phyloP scores from a whole-genome alignment of 2,797 vertebrate species.

The Rhinella marina region DNA sequence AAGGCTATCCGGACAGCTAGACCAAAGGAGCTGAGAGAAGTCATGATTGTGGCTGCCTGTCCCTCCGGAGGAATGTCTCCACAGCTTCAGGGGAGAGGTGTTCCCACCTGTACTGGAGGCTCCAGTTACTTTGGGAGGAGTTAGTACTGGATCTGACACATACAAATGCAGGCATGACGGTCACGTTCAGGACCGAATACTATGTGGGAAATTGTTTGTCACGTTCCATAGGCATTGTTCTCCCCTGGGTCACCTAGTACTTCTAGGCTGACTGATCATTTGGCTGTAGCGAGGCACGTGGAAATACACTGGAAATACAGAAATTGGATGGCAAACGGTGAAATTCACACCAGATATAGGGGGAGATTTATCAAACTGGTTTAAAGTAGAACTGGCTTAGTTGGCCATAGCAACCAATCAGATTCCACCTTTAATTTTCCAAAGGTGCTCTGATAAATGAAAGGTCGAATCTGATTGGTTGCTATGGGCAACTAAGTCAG shows the following conservation, averaged over 20 bases:
- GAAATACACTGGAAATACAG: too few species aligned
- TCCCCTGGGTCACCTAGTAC: not conserved
- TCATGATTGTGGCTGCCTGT: constrained; percentile 24
- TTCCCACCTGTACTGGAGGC: constrained; percentile 29
- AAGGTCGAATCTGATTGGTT: too few species aligned
- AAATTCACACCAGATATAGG: too few species aligned
- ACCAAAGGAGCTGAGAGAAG: not conserved
- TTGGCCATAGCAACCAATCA: too few species aligned
- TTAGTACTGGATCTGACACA: not conserved
- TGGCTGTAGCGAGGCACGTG: too few species aligned
- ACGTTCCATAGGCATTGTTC: not conserved
- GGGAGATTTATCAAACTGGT: too few species aligned
- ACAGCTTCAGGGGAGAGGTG: constrained; percentile 37
- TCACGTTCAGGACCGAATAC: not conserved
- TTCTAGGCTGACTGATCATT: not conserved
- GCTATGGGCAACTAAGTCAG: too few species aligned
- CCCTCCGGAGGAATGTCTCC: constrained; percentile 36
- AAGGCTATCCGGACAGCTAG: constrained; percentile 19
- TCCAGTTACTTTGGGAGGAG: constrained; percentile 48
- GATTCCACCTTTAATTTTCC: too few species aligned
- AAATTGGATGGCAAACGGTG: too few species aligned
- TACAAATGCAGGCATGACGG: not conserved
- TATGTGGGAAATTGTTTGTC: not conserved
- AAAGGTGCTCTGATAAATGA: too few species aligned
- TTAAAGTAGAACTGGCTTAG: too few species aligned